Evolutionary conservation across 2,113 vertebrate genomes (phyloP).

Genomic region (Neogobius melanostomus): DNA sequence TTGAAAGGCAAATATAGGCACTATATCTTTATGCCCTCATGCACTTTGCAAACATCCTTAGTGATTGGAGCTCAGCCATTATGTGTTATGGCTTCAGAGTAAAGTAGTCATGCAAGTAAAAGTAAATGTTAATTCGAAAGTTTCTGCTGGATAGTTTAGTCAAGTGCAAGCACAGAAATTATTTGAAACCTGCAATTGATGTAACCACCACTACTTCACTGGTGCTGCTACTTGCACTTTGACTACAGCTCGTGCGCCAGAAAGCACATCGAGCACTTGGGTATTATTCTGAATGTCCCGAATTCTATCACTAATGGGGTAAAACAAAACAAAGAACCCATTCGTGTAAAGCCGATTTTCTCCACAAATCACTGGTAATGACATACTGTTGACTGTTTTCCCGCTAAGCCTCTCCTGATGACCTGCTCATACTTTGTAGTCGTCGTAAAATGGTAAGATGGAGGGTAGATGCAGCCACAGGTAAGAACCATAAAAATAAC

Average conservation of each 20-base stretch:
- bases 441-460: constrained; percentile 45
- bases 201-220: not conserved
- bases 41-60: constrained; percentile 40
- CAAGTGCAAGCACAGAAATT: not conserved
- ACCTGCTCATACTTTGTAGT: constrained; percentile 57
- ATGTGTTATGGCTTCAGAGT: constrained; percentile 29
- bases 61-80: constrained; percentile 45
- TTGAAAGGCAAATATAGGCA: constrained; percentile 31
- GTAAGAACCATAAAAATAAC: constrained; percentile 20
- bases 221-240: not conserved
- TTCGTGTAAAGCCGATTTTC: not conserved
- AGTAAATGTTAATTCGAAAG: not conserved
- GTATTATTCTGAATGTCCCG: too few species aligned
- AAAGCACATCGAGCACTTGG: too few species aligned
- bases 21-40: constrained; percentile 40
- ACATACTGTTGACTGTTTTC: constrained; percentile 58
- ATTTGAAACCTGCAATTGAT: not conserved
- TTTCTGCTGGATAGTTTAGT: not conserved
- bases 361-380: constrained; percentile 8
- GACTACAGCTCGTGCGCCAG: not conserved
- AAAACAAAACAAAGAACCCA: too few species aligned
- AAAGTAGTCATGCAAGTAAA: not conserved
- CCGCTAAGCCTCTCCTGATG: constrained; percentile 57
- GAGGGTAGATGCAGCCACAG: constrained; percentile 32
- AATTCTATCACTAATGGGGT: too few species aligned